Evolutionary conservation across 2,113 vertebrate genomes (phyloP).

Genomic region (Nematolebias whitei): DNA sequence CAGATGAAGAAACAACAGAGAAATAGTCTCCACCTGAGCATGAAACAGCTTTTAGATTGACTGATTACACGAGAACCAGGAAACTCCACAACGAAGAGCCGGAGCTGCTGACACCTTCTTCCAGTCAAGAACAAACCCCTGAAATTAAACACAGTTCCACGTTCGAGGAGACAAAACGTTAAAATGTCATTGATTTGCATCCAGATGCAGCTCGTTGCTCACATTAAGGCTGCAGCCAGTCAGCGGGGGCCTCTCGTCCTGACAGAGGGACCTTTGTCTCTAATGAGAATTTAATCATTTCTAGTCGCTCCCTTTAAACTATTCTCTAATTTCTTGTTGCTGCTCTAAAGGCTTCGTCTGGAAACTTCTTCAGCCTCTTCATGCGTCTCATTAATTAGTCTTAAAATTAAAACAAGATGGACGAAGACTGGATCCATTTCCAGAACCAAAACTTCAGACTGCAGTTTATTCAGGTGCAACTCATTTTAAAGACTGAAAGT

Average conservation of each 20-base stretch:
- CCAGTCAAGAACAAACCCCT: neutral
- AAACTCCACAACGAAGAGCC: neutral
- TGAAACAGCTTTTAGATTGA: constrained; percentile 1
- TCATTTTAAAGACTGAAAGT: neutral
- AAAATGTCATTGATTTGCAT: neutral
- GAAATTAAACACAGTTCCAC: neutral
- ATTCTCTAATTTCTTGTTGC: neutral
- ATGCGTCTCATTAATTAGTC: neutral
- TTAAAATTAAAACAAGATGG: neutral
- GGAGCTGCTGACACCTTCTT: neutral
- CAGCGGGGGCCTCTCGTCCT: constrained; percentile 11
- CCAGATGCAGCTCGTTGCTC: neutral
- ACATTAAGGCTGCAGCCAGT: neutral
- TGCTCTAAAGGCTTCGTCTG: constrained; percentile 4
- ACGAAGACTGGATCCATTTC: neutral
- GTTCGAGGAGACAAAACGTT: neutral
- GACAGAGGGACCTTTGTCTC: constrained; percentile 6
- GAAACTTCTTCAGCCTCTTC: neutral
- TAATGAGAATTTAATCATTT: constrained; percentile 38
- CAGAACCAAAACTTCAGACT: neutral
- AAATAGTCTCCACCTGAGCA: neutral
- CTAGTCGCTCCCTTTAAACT: constrained; percentile 6
- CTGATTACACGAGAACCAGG: neutral
- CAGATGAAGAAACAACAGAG: neutral
- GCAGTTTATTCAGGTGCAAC: neutral